phyloP scores from a whole-genome alignment of 1,140 invertebrate genomes.

The Neelides sp. region DNA sequence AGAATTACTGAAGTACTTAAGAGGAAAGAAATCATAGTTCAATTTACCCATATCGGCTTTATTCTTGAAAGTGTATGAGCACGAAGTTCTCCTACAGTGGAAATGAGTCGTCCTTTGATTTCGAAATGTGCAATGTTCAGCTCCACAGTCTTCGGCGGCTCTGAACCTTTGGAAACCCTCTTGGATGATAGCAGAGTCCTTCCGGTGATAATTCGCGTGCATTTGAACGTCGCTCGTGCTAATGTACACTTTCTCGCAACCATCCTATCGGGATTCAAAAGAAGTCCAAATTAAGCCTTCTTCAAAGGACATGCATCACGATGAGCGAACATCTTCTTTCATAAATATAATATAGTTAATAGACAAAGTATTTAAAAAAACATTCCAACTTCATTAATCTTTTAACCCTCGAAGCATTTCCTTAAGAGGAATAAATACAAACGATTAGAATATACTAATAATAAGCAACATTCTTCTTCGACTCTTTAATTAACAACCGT shows the following conservation, averaged over 20 bases:
- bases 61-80: slow-evolving; percentile 94
- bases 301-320: background rate
- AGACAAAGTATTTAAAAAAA: background rate
- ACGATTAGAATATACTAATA: no score
- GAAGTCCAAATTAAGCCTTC: no score
- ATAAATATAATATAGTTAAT: background rate
- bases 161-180: slow-evolving; percentile 87
- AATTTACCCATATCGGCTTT: slow-evolving; percentile 97
- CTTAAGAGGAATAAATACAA: no score
- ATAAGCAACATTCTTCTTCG: no score
- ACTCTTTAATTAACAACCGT: no score
- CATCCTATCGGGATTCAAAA: slow-evolving; percentile 44
- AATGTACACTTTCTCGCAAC: slow-evolving; percentile 95
- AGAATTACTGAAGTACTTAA: no score
- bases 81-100: slow-evolving; percentile 78
- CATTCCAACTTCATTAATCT: background rate
- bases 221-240: slow-evolving; percentile 98
- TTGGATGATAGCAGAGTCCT: slow-evolving; percentile 92
- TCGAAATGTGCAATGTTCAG: slow-evolving; percentile 74
- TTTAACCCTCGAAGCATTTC: background rate
- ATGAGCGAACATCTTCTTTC: background rate
- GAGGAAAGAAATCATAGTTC: no score
- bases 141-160: slow-evolving; percentile 75
- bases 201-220: slow-evolving; percentile 97
- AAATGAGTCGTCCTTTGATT: slow-evolving; percentile 96